Evolutionary conservation across 1,140 invertebrate genomes (phyloP), one percentile per base, ranked within the genome.

Genomic region (Melipona quadrifasciata): DNA sequence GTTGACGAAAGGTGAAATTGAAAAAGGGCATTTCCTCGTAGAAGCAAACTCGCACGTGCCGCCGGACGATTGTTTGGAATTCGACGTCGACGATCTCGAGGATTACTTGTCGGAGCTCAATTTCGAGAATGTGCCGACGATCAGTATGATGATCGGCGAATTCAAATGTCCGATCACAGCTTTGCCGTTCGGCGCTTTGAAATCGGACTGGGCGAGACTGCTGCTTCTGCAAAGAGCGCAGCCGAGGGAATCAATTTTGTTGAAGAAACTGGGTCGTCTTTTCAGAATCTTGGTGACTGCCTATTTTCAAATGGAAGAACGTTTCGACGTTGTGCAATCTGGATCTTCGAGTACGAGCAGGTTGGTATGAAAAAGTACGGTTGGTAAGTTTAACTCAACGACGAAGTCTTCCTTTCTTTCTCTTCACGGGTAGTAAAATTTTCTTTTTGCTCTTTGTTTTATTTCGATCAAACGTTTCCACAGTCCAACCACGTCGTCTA

Each of bases 141-240:
- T 89, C 64, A 64, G 81, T 55, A 80, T 84, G 80, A 87, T 89
- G 79, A 61, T 61, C 31, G 75, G 57, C 14, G 75, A 31, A 75
- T 89, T 84, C 67, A 65, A 86, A 16, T 85, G 85, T 68, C 76
- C 84, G 24, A 58, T 58, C 8, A 64, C 76, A 1, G 65, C 71
- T 47, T 65, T 78, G 65, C 91, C 91, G 0, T 92, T 93, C 21
- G 91, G 92, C 14, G 61, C 83, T 17, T 55, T 91, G 1, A 75
- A 72, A 14, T 87, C 90, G 0, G 92, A 93, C 67, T 93, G 92
- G 92, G 31, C 77, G 14, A 87, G 91, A 57, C 51, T 93, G n/a
- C 2, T 86, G 31, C 57, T 92, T 11, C 80, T 92, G n/a, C 77
- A 70, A 51, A 67, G 87, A 6, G 70, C 86, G 3, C 90, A 87